A percentile compares a stretch with the other conserved stretches of the same genome.
Evolutionary conservation across 2,888 invertebrate genomes (phyloP).

Genomic region (Trichopria drosophilae): DNA sequence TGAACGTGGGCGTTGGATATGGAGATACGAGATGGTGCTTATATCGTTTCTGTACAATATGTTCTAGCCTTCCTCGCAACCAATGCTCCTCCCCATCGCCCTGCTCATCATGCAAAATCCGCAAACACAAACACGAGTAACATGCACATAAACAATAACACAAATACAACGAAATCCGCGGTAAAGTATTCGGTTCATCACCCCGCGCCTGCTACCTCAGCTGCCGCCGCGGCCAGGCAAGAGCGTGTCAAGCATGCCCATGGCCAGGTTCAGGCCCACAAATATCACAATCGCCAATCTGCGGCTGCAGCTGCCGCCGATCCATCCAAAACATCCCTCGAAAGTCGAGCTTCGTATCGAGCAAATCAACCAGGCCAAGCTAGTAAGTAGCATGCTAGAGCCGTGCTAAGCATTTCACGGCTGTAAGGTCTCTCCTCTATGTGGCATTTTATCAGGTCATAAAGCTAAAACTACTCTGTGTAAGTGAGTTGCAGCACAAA

Average conservation of each 20-base stretch:
- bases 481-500: conserved; percentile 4
- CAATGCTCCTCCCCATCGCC: conserved; percentile 69
- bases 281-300: conserved; percentile 25
- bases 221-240: conserved; percentile 53
- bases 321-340: conserved; percentile 55
- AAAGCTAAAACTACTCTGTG: neutral
- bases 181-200: conserved; percentile 51
- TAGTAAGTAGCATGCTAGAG: conserved; percentile 56
- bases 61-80: conserved; percentile 76
- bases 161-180: conserved; percentile 47
- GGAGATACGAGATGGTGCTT: too few relatives aligned
- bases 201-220: conserved; percentile 40
- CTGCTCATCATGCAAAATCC: conserved; percentile 54
- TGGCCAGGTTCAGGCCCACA: conserved; percentile 44
- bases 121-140: conserved; percentile 40
- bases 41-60: too few relatives aligned
- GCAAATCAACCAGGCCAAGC: conserved; percentile 52
- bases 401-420: conserved; percentile 5
- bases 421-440: too few relatives aligned
- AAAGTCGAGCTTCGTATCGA: conserved; percentile 54
- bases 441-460: too few relatives aligned
- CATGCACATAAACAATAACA: conserved; percentile 32
- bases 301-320: conserved; percentile 41
- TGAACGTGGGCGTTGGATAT: too few relatives aligned
- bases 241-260: conserved; percentile 50